Percentiles rank a stretch among this genome's conserved stretches.
Evolutionary conservation across 2,888 invertebrate species (phyloP).

Genomic region (Agrochola lychnidis): DNA sequence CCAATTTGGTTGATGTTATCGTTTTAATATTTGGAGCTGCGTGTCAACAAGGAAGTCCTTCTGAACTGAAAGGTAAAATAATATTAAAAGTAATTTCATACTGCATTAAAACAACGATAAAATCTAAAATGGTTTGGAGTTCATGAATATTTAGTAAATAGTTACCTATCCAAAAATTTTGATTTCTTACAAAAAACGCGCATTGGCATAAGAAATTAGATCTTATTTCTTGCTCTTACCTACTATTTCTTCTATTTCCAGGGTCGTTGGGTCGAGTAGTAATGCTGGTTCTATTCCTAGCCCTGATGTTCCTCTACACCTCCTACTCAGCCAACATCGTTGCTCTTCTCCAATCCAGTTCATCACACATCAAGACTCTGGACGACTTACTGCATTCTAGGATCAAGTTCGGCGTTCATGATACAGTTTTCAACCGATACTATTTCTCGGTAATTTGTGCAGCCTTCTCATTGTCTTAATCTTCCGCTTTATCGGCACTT

Average conservation of each 20-base stretch:
- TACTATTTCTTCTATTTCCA: slow-evolving; percentile 69
- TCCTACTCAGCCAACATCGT: slow-evolving; percentile 95
- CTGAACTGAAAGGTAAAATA: slow-evolving; percentile 84
- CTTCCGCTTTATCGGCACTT: not conserved
- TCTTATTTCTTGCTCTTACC: not conserved
- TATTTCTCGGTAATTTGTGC: slow-evolving; percentile 91
- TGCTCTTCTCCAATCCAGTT: slow-evolving; percentile 93
- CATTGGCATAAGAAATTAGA: not conserved
- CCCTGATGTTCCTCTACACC: slow-evolving; percentile 93
- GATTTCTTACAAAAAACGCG: too few relatives aligned
- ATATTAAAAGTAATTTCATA: not conserved
- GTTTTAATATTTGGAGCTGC: slow-evolving; percentile 91
- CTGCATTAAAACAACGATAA: not conserved
- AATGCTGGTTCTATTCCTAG: slow-evolving; percentile 91
- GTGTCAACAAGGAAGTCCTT: slow-evolving; percentile 91
- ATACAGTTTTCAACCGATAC: slow-evolving; percentile 92
- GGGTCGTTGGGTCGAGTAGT: slow-evolving; percentile 91
- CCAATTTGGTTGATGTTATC: slow-evolving; percentile 87
- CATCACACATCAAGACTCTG: slow-evolving; percentile 92
- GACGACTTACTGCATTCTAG: slow-evolving; percentile 92
- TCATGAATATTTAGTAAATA: not conserved
- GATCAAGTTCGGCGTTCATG: slow-evolving; percentile 92
- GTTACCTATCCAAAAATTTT: not conserved
- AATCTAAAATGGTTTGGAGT: not conserved
- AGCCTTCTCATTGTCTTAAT: not conserved